Percentiles rank a stretch among this genome's conserved stretches.
These are phyloP conservation scores for Enteromius argenteus DNA, from an alignment of 2,797 vertebrate genomes.

Conservation along the genomic window DNA sequence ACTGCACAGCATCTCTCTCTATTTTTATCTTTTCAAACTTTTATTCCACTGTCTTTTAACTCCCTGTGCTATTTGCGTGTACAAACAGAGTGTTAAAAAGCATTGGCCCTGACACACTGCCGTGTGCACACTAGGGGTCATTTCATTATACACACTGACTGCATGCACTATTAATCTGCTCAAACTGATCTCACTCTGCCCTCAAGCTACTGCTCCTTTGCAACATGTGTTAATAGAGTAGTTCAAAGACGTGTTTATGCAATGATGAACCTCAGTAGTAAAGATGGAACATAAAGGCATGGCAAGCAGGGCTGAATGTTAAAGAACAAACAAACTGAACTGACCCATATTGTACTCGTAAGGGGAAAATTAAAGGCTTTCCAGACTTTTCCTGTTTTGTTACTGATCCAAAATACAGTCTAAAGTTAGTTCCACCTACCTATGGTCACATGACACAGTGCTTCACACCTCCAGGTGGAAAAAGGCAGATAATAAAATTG, in stretches of 20 bases:
- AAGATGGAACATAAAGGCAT: neutral
- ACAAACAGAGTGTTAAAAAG: conserved; percentile 15
- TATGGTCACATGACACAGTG: neutral
- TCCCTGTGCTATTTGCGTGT: neutral
- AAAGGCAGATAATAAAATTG: conserved; percentile 3
- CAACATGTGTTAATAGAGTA: neutral
- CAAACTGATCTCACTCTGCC: conserved; percentile 19
- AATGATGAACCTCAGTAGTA: conserved; percentile 4
- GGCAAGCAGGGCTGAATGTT: neutral
- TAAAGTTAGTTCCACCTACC: neutral
- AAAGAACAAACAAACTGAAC: neutral
- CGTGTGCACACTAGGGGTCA: conserved; percentile 9
- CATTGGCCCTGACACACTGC: conserved; percentile 10
- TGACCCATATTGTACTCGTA: neutral
- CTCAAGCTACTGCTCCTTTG: conserved; percentile 22
- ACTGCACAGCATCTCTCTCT: neutral
- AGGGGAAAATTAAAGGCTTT: neutral
- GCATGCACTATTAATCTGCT: conserved; percentile 35
- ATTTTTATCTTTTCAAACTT: neutral
- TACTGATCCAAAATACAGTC: conserved; percentile 5
- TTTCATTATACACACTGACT: conserved; percentile 30
- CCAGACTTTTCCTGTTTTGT: neutral
- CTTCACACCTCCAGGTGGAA: conserved; percentile 24
- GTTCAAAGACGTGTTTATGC: conserved; percentile 17
- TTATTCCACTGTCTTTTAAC: neutral